These are phyloP conservation scores for Clarias macrocephalus DNA, from an alignment of 2,113 vertebrate species.

Conservation along the genomic window DNA sequence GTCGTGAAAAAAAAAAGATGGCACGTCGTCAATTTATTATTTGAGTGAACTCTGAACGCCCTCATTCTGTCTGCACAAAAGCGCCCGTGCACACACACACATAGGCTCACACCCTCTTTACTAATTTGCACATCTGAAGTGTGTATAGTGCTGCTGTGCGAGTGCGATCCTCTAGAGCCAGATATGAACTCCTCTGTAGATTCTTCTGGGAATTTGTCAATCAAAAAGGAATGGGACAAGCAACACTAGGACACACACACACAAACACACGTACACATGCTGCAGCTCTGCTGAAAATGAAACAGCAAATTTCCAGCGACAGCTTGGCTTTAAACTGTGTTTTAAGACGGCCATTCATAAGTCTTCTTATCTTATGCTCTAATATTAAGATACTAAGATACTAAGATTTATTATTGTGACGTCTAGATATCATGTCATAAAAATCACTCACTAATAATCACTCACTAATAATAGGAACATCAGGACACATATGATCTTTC, in stretches of 20 bases:
- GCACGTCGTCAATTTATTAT: background rate
- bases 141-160: background rate
- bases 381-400: too few species aligned
- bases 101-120: background rate
- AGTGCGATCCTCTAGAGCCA: constrained; percentile 1
- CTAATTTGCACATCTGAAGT: constrained; percentile 37
- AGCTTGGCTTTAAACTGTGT: background rate
- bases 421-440: background rate
- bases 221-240: constrained; percentile 4
- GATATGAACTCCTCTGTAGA: background rate
- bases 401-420: background rate
- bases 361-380: background rate
- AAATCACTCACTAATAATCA: background rate
- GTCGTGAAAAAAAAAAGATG: too few species aligned
- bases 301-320: background rate
- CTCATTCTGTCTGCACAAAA: background rate
- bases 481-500: background rate
- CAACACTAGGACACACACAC: constrained; percentile 8
- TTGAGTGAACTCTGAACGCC: constrained; percentile 1
- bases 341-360: background rate
- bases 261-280: too few species aligned
- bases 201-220: constrained; percentile 17
- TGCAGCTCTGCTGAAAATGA: constrained; percentile 1
- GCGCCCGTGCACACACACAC: background rate
- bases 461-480: background rate